These are phyloP conservation scores for Lochmaea crataegi DNA, from an alignment of 2,888 invertebrate genomes.

Conservation along the genomic window DNA sequence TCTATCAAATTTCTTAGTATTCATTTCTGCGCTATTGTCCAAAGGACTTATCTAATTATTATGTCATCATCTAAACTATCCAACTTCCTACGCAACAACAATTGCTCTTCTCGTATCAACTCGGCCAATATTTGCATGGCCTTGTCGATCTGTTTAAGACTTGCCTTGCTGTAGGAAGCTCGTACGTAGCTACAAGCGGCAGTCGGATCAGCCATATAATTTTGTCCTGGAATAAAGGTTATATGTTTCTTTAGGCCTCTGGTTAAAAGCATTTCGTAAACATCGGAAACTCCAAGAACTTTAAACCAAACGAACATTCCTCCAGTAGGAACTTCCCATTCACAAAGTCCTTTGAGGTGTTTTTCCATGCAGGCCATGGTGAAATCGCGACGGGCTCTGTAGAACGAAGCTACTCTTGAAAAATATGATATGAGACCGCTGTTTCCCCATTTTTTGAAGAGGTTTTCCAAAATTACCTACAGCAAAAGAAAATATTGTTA, in stretches of 20 bases:
- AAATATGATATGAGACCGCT: slow-evolving; percentile 73
- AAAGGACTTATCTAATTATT: slow-evolving; percentile 47
- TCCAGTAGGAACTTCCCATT: slow-evolving; percentile 75
- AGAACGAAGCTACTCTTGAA: slow-evolving; percentile 70
- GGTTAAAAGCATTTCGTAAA: slow-evolving; percentile 78
- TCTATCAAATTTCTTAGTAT: slow-evolving; percentile 23
- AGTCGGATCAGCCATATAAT: slow-evolving; percentile 74
- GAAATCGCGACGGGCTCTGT: slow-evolving; percentile 72
- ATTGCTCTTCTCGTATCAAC: slow-evolving; percentile 72
- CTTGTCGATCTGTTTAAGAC: slow-evolving; percentile 73
- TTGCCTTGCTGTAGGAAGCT: slow-evolving; percentile 77
- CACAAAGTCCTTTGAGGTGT: slow-evolving; percentile 72
- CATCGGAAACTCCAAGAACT: slow-evolving; percentile 75
- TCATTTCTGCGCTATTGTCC: slow-evolving; percentile 28
- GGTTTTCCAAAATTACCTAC: slow-evolving; percentile 70
- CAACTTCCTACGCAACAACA: slow-evolving; percentile 62
- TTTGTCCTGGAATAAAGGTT: slow-evolving; percentile 79
- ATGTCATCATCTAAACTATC: slow-evolving; percentile 56
- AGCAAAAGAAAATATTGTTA: slow-evolving; percentile 45
- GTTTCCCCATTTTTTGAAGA: slow-evolving; percentile 71
- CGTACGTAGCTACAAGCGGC: slow-evolving; percentile 76
- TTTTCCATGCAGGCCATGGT: slow-evolving; percentile 72
- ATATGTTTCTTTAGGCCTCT: slow-evolving; percentile 76
- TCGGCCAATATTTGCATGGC: slow-evolving; percentile 72
- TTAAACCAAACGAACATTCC: slow-evolving; percentile 86